Conservation (phyloP, 2,113 vertebrate genomes). For the Vidua chalybeata region DNA sequence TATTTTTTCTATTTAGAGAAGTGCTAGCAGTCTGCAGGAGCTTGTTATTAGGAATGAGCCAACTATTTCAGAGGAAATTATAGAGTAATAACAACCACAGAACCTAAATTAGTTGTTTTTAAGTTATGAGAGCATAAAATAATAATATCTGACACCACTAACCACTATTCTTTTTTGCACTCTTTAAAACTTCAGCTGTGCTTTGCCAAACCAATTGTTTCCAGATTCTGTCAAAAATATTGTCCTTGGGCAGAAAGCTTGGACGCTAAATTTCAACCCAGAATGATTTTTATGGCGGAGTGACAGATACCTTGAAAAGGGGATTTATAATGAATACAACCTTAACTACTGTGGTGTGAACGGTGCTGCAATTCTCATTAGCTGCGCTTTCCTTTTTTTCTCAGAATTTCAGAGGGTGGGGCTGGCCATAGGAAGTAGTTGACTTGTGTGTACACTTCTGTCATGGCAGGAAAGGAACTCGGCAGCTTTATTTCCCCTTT, state of each 20-base stretch:
- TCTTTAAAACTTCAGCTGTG: neutral
- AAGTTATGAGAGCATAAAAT: constrained; percentile 60
- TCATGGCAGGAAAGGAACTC: constrained; percentile 23
- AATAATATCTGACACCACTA: constrained; percentile 64
- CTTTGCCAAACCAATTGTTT: constrained; percentile 70
- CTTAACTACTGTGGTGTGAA: constrained; percentile 10
- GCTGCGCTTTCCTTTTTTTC: constrained; percentile 24
- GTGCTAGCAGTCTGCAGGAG: constrained; percentile 33
- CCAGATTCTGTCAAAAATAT: constrained; percentile 67
- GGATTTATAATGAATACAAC: constrained; percentile 46
- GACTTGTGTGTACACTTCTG: neutral
- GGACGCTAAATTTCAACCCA: constrained; percentile 49
- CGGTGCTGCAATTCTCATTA: constrained; percentile 59
- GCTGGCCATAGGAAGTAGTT: constrained; percentile 2
- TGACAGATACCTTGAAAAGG: constrained; percentile 52
- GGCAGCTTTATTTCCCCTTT: neutral
- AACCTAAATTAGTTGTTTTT: constrained; percentile 57
- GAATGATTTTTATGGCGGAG: constrained; percentile 55
- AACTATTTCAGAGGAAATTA: constrained; percentile 55
- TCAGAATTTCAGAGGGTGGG: constrained; percentile 46
- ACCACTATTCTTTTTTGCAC: constrained; percentile 45
- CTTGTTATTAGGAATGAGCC: constrained; percentile 38
- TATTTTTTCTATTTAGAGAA: constrained; percentile 42
- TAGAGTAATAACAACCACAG: constrained; percentile 48
- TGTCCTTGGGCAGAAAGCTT: constrained; percentile 62